Base-by-base conservation (phyloP, 1,140 invertebrate genomes). In the Zaprionus davidi region DNA sequence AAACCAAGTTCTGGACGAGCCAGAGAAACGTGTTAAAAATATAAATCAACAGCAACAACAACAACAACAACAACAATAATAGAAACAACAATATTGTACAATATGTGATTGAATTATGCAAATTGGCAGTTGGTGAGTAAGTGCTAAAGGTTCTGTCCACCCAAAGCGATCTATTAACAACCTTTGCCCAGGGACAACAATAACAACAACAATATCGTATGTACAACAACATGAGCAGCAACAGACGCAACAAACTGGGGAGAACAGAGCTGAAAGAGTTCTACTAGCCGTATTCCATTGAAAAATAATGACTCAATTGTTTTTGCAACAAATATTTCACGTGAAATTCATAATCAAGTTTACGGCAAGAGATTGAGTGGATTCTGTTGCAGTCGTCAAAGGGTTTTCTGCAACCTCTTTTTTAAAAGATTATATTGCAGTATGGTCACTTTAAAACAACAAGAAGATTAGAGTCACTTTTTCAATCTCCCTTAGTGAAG, bases 31-130 rank as follows among this genome's bases (percentile, higher is more conserved):
- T 78, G 78, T 73, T 83, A 66, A 80, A 80, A 80, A 73, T 67
- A 68, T 70, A 60, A 65, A 81, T 68, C 51, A 76, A 56, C 38
- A 66, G 49, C 36, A 74, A 58, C 34, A 69, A 56, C 20, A 20
- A 20, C 20, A 20, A 20, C 20, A 20, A 20, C 20, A 20, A 20
- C 17, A 65, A 46, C 5, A 70, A 26, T 26, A 26, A 26, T 0
- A 26, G 24, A 26, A 26, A 44, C 24, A 69, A 56, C 17, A 64
- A 49, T 6, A 46, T 31, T 41, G 28, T 31, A 34, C 31, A 12
- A 31, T 22, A 60, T 59, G 36, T 34, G 56, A 70, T 76, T 71
- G 66, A 68, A 86, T 86, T 85, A 85, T 85, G 82, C 76, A 86
- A 85, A 85, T 86, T 13, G 34, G 31, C 57, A 59, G 41, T 46